These are phyloP conservation scores for Selenia dentaria DNA, from an alignment of 2,888 invertebrate genomes.

Conservation along the genomic window DNA sequence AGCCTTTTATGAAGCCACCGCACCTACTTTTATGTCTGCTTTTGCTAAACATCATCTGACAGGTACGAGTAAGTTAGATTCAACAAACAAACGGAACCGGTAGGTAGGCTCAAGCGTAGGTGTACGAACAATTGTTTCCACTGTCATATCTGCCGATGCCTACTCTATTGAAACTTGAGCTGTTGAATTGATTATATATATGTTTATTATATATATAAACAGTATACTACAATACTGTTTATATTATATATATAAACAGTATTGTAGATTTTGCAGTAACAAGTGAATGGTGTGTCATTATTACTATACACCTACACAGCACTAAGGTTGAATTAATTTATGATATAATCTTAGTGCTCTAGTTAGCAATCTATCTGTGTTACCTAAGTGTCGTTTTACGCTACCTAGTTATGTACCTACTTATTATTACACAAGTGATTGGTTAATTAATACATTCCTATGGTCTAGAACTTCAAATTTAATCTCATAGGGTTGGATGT, in stretches of 20 bases:
- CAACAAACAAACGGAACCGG: slow-evolving; percentile 23
- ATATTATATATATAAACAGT: slow-evolving; percentile 22
- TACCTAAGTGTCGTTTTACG: no score
- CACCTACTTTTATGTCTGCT: no score
- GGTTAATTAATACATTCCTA: no score
- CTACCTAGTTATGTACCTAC: no score
- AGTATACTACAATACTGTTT: no score
- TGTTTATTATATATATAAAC: no score
- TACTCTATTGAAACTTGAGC: slow-evolving; percentile 19
- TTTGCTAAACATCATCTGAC: no score
- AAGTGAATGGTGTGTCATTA: slow-evolving; percentile 27
- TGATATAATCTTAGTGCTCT: slow-evolving; percentile 4
- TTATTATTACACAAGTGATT: no score
- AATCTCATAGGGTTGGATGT: no score
- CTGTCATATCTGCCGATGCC: slow-evolving; percentile 34
- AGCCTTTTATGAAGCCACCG: no score
- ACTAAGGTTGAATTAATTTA: slow-evolving; percentile 7
- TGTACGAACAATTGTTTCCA: slow-evolving; percentile 28
- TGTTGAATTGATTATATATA: slow-evolving; percentile 24
- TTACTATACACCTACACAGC: slow-evolving; percentile 24
- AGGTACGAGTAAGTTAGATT: slow-evolving; percentile 23
- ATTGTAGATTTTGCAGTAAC: slow-evolving; percentile 24
- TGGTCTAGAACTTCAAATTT: no score
- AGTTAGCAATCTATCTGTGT: not conserved
- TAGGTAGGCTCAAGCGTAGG: slow-evolving; percentile 27